phyloP scores from a whole-genome alignment of 2,113 vertebrate genomes.

The Toxotes jaculatrix region DNA sequence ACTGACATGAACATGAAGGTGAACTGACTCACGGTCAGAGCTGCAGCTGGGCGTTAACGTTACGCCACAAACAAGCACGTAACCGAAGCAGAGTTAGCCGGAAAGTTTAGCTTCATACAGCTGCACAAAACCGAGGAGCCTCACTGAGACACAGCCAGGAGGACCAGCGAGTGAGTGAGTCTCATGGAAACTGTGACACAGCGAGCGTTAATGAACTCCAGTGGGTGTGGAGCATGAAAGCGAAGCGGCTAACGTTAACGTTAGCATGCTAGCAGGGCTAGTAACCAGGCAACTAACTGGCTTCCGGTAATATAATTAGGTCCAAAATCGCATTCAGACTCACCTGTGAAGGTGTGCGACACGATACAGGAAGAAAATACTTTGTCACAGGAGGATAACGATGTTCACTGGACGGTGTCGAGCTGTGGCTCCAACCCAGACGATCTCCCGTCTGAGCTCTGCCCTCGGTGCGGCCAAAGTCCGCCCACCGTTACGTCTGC shows the following conservation, averaged over 20 bases:
- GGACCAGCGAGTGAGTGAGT: neutral
- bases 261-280: slow-evolving; percentile 1
- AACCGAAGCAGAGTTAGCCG: neutral
- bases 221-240: neutral
- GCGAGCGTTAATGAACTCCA: neutral
- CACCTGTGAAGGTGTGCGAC: neutral
- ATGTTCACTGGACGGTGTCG: neutral
- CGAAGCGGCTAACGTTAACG: too few relatives aligned
- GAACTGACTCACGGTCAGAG: too few relatives aligned
- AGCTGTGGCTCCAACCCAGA: too few relatives aligned
- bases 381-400: neutral
- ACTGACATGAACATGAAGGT: too few relatives aligned
- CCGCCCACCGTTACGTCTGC: neutral
- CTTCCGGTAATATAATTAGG: neutral
- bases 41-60: neutral
- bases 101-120: neutral
- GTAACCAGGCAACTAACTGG: neutral
- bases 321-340: neutral
- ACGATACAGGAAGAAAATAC: neutral
- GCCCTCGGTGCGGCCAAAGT: neutral
- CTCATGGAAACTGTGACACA: slow-evolving; percentile 37
- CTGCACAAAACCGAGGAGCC: neutral
- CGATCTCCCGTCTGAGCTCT: neutral
- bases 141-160: neutral
- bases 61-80: neutral